These are phyloP conservation scores for Ceratitis capitata DNA, from an alignment of 1,140 invertebrate species.

Conservation along the genomic window DNA sequence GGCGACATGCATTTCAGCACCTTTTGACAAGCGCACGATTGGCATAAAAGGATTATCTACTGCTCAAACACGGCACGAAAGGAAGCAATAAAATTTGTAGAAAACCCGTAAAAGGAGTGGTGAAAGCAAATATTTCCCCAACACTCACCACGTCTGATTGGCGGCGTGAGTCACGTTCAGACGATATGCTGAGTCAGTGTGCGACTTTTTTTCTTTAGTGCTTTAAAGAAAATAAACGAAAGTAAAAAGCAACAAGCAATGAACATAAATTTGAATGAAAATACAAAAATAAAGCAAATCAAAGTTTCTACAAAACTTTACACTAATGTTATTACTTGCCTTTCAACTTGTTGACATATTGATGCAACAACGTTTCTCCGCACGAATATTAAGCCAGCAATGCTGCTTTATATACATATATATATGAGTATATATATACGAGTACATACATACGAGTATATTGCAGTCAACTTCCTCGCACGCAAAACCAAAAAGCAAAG, in stretches of 20 bases:
- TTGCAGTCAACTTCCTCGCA: neutral
- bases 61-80: neutral
- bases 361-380: neutral
- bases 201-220: neutral
- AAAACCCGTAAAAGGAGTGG: neutral
- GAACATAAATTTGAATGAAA: neutral
- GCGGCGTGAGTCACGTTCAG: neutral
- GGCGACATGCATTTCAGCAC: neutral
- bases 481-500: neutral
- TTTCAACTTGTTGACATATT: constrained; percentile 12
- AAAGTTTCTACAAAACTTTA: neutral
- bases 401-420: neutral
- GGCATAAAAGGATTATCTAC: constrained; percentile 20
- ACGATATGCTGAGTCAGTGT: neutral
- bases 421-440: no score
- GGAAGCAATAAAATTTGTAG: neutral
- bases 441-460: no score
- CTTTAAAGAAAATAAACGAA: neutral
- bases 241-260: neutral
- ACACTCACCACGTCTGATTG: neutral
- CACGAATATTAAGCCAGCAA: neutral
- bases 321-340: neutral
- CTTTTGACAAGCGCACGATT: constrained; percentile 8
- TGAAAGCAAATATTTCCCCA: neutral
- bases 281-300: neutral